These are phyloP conservation scores for Halcyon chelicuti DNA, from an alignment of 2,797 vertebrate genomes.

Conservation along the genomic window DNA sequence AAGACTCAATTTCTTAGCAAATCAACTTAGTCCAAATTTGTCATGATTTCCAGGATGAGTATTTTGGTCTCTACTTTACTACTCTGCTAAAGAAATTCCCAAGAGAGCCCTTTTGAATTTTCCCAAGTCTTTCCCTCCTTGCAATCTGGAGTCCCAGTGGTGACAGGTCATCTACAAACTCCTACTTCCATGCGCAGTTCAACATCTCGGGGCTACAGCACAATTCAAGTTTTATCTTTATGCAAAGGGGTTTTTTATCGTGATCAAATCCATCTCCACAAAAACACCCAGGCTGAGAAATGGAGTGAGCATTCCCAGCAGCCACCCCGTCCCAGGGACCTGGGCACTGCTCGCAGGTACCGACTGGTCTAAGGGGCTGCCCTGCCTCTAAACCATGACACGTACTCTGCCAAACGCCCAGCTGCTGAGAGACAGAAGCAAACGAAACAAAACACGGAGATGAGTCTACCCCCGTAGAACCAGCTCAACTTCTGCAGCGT, in stretches of 20 bases:
- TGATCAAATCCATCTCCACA: not conserved
- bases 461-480: not conserved
- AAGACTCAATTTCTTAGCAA: not conserved
- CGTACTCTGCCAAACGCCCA: not conserved
- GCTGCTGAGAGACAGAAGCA: not conserved
- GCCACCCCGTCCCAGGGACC: not conserved
- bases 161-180: not conserved
- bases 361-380: too few species aligned
- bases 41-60: fast-evolving
- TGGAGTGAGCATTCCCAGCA: not conserved
- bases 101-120: not conserved
- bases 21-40: not conserved
- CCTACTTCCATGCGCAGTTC: fast-evolving
- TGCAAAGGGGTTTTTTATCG: not conserved
- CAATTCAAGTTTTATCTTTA: not conserved
- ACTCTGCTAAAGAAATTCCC: not conserved
- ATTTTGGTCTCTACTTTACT: not conserved
- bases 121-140: not conserved
- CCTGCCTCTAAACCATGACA: too few species aligned
- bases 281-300: not conserved
- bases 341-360: fast-evolving
- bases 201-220: not conserved
- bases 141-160: not conserved
- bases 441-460: not conserved
- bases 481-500: fast-evolving